phyloP scores from a whole-genome alignment of 2,888 invertebrate species.

The Creontiades dilutus region DNA sequence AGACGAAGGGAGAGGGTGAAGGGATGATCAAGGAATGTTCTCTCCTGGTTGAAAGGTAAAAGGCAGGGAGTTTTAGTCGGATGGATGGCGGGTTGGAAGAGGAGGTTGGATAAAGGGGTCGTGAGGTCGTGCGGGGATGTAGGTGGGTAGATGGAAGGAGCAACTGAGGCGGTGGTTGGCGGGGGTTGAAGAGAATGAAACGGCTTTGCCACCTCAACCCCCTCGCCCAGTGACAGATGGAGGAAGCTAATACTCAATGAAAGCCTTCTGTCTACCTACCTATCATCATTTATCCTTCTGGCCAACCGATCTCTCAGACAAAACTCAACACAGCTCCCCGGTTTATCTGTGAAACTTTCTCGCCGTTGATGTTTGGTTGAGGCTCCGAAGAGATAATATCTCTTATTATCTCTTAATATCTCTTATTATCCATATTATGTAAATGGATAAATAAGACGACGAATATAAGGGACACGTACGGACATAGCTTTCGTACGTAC shows the following conservation, averaged over 20 bases:
- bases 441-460: no score
- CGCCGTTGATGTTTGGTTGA: neutral
- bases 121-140: slow-evolving; percentile 25
- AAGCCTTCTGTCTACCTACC: slow-evolving; percentile 62
- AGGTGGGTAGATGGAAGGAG: slow-evolving; percentile 22
- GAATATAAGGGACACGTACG: no score
- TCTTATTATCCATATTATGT: no score
- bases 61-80: slow-evolving; percentile 36
- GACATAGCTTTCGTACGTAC: no score
- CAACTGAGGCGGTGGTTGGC: neutral
- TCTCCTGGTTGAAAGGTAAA: slow-evolving; percentile 50
- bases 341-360: neutral
- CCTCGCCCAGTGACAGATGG: slow-evolving; percentile 64
- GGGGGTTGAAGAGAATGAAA: slow-evolving; percentile 51
- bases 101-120: slow-evolving; percentile 22
- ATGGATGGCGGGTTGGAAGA: slow-evolving; percentile 24
- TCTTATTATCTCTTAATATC: no score
- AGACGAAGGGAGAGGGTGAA: neutral
- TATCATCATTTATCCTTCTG: slow-evolving; percentile 65
- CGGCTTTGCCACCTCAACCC: slow-evolving; percentile 51
- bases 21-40: slow-evolving; percentile 64
- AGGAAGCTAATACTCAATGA: slow-evolving; percentile 70
- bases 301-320: slow-evolving; percentile 13
- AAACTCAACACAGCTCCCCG: slow-evolving; percentile 15
- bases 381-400: no score